Evolutionary conservation across 2,797 vertebrate species (phyloP), one percentile per base, ranked within the genome.

Genomic region (Corythornis leucogaster): DNA sequence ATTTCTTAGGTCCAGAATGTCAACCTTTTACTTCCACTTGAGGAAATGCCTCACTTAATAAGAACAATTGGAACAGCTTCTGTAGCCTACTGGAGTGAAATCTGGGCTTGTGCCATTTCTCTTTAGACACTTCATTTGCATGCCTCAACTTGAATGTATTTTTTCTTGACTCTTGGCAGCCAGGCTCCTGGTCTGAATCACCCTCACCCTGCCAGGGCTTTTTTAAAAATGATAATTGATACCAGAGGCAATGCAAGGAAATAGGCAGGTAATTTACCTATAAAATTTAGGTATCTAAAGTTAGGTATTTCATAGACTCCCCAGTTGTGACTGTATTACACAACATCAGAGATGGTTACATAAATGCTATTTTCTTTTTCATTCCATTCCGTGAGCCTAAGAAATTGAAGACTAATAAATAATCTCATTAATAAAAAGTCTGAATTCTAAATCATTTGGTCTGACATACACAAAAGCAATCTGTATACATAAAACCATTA

Each of bases 361-460:
- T 93, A 95, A 96, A 75, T 35, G 24, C 21, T 31, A 78, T 80
- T 89, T 89, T 74, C 51, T 85, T 92, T 85, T 85, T 67, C 64
- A 62, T 71, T 90, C 90, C 68, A 63, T 64, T 92, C 42, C 9
- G 28, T 14, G 10, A 89, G 50, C 18, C 68, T 55, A 30, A 87
- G 50, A 93, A 90, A 92, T 10, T 54, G 50, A 89, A 57, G 78
- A 57, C 20, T 88, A 64, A 50, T 45, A 80, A 82, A 80, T 22
- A 38, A 33, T 73, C 18, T 67, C 33, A 70, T 73, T 90, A 81
- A 76, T 84, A 43, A 79, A 88, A 90, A 51, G 8, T 33, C 17
- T 46, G 30, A 92, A 51, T 57, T 77, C 31, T 63, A 70, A 80
- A 70, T 61, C 25, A 54, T 66, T 81, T 81, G 42, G 3, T 74